Base-by-base conservation (phyloP, 53 echinoderm and acorn worm genomes). In the Paracentrotus lividus region DNA sequence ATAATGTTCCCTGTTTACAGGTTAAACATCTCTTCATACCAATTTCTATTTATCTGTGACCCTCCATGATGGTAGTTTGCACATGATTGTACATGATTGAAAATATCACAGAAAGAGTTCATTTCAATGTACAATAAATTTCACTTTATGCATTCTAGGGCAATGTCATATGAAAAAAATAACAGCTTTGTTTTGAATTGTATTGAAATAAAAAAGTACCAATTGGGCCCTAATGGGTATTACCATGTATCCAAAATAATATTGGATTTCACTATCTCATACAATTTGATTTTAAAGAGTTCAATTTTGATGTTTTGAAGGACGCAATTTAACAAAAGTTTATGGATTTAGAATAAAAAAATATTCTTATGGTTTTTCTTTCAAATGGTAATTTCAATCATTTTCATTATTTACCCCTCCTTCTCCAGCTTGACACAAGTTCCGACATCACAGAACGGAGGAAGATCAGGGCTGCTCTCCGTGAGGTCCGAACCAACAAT, bases 401-500 rank as follows among this genome's bases (percentile, higher is more conserved):
- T 10, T 64, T 8, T 29, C 27, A 29, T 85, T 45, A 29, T 14
- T 45, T 54, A 38, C 9, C 4, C 58, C 21, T 66, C 20, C 9
- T 15, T 40, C 21, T 66, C 20, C 91, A 91, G 91, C 76, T 91
- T 33, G 91, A 91, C 8, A 75, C 91, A 72, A 91, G 91, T 52
- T 91, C 91, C 2, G 91, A 91, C 91, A 91, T 91, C 91, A 91
- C 91, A 49, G 91, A 91, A 24, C 52, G 91, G 12, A 69, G 91
- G 91, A 69, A 91, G 47, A 91, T 91, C 76, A 51, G 91, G 20
- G 91, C 91, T 2, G 91, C 91, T 2, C 67, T 91, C 27, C 91
- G 91, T 4, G 91, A 91, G 21, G 52, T 91, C 20, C 72, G 91
- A 16, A 49, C 91, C 76, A 76, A 91, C 55, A 91, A 91, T 53